Evolutionary conservation across 1,140 invertebrate species (phyloP), one percentile per base, ranked within the genome.

Genomic region (Rhopalosiphum maidis): DNA sequence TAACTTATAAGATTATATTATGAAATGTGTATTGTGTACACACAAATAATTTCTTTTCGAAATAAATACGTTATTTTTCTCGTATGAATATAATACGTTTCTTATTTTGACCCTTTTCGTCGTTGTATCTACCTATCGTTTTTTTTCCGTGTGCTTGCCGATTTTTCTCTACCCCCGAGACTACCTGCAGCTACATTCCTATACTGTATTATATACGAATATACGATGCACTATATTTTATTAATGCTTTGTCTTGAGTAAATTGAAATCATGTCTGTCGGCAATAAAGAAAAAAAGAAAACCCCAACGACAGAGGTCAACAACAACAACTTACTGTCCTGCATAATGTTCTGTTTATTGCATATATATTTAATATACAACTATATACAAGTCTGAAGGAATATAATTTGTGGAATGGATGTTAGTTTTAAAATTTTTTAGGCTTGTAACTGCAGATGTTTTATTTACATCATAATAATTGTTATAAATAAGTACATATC

Each of bases 191-290:
- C 18, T 35, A 82, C 77, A 82, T 37, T 37, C 6, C 11, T 5
- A 82, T 37, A 82, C 35, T 82, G 21, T 82, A 37, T 37, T 37
- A 82, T 82, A 37, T 82, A 82, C 6, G n/a, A 82, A n/a, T 82
- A 37, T 23, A 37, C 35, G n/a, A 68, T 77, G 60, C 60, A 77
- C 30, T 77, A 77, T 77, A n/a, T 18, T n/a, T n/a, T 77, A 77
- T 77, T 77, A 77, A 77, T 82, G 18, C 22, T 83, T 41, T 35
- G 82, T 37, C 82, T 83, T 22, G 82, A 41, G 37, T 83, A 83
- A 83, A 83, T 83, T 35, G 82, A 83, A 83, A 83, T 83, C 82
- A 41, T 83, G 82, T 83, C 82, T 83, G 82, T 37, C 7, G 18
- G 82, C 35, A 83, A 83, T 83, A 83, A 83, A 41, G 6, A 21